These are phyloP conservation scores for Heliconius nattereri DNA, from an alignment of 1,140 invertebrate species.

Conservation along the genomic window DNA sequence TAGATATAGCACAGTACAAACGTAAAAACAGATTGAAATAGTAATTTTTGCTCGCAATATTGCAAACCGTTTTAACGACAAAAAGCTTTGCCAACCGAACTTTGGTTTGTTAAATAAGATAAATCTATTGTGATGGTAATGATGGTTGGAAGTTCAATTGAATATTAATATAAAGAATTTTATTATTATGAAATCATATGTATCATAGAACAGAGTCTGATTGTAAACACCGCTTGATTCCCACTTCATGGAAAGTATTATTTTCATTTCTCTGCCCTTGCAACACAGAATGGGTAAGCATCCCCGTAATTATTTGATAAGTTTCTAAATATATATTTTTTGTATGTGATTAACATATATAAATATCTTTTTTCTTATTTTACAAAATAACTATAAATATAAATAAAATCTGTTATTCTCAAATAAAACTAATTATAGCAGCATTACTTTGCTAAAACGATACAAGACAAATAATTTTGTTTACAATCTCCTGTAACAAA, in stretches of 20 bases:
- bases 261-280: too few relatives aligned
- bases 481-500: slow-evolving; percentile 7
- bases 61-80: background rate
- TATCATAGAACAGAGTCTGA: too few relatives aligned
- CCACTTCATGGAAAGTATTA: too few relatives aligned
- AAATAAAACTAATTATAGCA: background rate
- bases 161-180: too few relatives aligned
- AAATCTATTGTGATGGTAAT: background rate
- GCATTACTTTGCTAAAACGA: slow-evolving; percentile 2
- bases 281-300: too few relatives aligned
- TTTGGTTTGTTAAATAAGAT: background rate
- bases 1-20: background rate
- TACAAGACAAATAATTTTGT: background rate
- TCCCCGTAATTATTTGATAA: too few relatives aligned
- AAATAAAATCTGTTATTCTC: background rate
- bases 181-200: too few relatives aligned
- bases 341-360: too few relatives aligned
- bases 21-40: background rate
- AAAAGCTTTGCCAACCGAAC: background rate
- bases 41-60: background rate
- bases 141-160: too few relatives aligned
- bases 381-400: background rate
- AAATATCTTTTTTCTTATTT: too few relatives aligned
- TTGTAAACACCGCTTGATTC: too few relatives aligned
- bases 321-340: too few relatives aligned